A percentile compares a stretch with the other conserved stretches of the same genome.
phyloP scores from a whole-genome alignment of 2,113 vertebrate genomes.

The Etheostoma spectabile region DNA sequence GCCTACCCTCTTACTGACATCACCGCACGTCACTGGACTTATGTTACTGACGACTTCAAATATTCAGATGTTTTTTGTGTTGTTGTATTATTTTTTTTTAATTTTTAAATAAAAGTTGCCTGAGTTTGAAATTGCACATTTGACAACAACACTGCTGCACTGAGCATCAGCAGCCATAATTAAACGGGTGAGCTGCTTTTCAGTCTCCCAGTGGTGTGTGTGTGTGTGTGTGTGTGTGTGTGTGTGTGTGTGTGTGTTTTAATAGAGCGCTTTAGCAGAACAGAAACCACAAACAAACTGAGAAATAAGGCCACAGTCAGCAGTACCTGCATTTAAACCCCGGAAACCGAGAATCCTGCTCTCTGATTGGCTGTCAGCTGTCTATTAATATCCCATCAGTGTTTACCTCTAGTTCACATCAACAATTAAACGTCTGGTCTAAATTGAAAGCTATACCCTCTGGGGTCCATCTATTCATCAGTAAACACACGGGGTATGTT shows the following conservation, averaged over 20 bases:
- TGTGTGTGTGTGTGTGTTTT: neutral
- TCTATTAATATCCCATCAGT: neutral
- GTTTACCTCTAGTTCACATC: neutral
- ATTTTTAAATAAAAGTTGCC: neutral
- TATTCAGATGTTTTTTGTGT: neutral
- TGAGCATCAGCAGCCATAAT: constrained; percentile 18
- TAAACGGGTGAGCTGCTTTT: constrained; percentile 13
- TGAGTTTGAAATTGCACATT: neutral
- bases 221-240: neutral
- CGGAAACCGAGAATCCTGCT: neutral
- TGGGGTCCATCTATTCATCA: no score
- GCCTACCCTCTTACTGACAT: no score
- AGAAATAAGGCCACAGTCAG: constrained; percentile 2
- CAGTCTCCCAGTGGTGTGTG: no score
- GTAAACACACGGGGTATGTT: neutral
- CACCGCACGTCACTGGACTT: no score
- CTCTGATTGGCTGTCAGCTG: constrained; percentile 12
- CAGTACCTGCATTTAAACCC: neutral
- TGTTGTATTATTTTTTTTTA: no score
- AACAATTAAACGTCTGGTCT: neutral
- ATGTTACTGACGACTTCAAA: neutral
- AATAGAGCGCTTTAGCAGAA: constrained; percentile 2
- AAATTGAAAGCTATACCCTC: no score
- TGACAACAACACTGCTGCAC: neutral
- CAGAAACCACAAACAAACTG: constrained; percentile 1